phyloP scores from a whole-genome alignment of 2,113 vertebrate genomes.

The Dasyurus viverrinus region DNA sequence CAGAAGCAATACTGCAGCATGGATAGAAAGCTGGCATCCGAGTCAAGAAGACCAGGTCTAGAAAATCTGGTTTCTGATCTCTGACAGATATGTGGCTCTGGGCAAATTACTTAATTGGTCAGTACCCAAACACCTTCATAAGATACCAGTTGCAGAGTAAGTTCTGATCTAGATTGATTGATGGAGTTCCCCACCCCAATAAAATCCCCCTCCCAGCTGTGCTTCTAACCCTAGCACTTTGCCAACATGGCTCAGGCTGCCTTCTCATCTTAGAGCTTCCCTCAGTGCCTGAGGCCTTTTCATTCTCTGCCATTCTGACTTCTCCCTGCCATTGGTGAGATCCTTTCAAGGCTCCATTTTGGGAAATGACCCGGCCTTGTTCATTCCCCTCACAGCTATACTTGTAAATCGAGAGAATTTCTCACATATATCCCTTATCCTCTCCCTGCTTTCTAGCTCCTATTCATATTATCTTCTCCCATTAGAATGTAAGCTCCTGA shows the following conservation, averaged over 20 bases:
- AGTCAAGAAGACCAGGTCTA: not conserved
- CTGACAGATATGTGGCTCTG: not conserved
- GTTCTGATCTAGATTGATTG: not conserved
- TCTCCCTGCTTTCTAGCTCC: not conserved
- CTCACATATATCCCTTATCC: not conserved
- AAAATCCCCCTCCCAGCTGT: not conserved
- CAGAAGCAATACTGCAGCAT: not conserved
- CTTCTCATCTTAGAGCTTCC: not conserved
- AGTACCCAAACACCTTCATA: not conserved
- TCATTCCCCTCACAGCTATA: not conserved
- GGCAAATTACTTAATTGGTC: too few relatives aligned
- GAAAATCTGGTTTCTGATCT: not conserved
- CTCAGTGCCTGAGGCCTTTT: not conserved
- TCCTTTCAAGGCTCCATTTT: not conserved
- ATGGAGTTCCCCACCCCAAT: not conserved
- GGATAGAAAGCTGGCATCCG: not conserved
- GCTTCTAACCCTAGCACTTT: not conserved
- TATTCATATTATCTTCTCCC: not conserved
- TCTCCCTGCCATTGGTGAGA: not conserved
- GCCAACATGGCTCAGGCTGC: not conserved
- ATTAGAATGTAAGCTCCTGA: not conserved
- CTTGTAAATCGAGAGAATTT: not conserved
- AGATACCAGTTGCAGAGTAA: not conserved
- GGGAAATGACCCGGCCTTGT: not conserved
- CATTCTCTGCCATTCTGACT: not conserved